A percentile compares a stretch with the other conserved stretches of the same genome.
Evolutionary conservation across 2,888 invertebrate species (phyloP).

Genomic region (Chelonus formosanus): DNA sequence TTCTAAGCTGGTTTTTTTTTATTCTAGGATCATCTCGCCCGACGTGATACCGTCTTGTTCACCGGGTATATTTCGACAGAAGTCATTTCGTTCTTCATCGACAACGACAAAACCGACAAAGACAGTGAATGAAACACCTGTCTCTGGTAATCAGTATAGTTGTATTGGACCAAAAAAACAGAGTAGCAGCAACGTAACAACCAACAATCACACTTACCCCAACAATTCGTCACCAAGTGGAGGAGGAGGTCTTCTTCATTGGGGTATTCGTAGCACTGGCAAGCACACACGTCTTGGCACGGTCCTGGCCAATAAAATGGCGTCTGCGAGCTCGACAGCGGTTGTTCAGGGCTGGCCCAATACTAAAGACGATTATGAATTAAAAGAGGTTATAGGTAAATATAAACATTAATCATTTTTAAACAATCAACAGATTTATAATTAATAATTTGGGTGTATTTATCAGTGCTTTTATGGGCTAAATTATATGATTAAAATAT

Average conservation of each 20-base stretch:
- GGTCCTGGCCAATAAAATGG: constrained; percentile 72
- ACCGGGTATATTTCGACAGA: constrained; percentile 71
- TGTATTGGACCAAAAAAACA: constrained; percentile 40
- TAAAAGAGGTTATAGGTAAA: constrained; percentile 92
- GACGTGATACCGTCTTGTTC: constrained; percentile 71
- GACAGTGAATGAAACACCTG: constrained; percentile 45
- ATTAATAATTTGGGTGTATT: too few relatives aligned
- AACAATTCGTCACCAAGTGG: constrained; percentile 38
- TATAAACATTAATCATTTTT: constrained; percentile 47
- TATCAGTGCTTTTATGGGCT: too few relatives aligned
- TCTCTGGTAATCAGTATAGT: constrained; percentile 33
- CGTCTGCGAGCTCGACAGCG: constrained; percentile 68
- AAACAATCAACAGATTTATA: not conserved
- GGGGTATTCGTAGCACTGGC: constrained; percentile 61
- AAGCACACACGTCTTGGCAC: constrained; percentile 68
- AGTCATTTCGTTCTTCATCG: constrained; percentile 62
- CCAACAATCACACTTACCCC: constrained; percentile 33
- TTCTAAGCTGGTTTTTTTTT: constrained; percentile 29
- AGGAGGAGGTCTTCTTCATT: constrained; percentile 42
- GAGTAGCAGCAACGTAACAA: constrained; percentile 33
- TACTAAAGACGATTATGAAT: constrained; percentile 89
- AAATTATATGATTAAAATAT: not conserved
- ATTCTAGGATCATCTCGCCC: constrained; percentile 70
- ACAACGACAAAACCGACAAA: constrained; percentile 61
- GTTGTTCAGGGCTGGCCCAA: constrained; percentile 79